Evolutionary conservation across 2,797 vertebrate species (phyloP).

Genomic region (Taeniopygia guttata): DNA sequence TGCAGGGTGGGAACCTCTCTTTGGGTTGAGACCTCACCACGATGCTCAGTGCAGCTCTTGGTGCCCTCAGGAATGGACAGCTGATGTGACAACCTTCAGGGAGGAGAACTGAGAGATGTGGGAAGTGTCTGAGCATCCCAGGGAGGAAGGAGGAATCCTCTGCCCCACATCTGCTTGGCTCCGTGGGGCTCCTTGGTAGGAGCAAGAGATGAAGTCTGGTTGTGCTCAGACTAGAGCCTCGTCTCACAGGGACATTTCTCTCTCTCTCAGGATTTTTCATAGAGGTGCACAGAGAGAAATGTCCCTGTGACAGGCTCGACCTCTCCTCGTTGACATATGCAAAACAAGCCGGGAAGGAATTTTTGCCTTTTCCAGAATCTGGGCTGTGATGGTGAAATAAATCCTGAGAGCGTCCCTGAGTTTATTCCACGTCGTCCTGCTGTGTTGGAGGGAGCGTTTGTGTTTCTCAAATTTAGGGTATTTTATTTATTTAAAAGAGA

Average conservation of each 20-base stretch:
- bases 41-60: neutral
- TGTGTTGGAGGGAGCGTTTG: neutral
- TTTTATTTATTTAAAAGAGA: slow-evolving; percentile 51
- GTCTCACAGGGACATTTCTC: no score
- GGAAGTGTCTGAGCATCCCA: neutral
- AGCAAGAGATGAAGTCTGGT: neutral
- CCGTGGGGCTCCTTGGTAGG: neutral
- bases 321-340: neutral
- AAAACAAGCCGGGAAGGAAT: neutral
- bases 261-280: no score
- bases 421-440: neutral
- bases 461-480: slow-evolving; percentile 27
- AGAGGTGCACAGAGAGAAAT: no score
- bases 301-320: neutral
- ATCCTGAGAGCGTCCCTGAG: neutral
- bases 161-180: neutral
- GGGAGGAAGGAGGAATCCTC: neutral
- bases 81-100: accelerated
- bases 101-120: neutral
- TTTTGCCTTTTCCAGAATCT: neutral
- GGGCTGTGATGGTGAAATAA: neutral
- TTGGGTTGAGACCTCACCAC: accelerated
- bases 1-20: accelerated
- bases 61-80: accelerated
- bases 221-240: neutral